phyloP scores from a whole-genome alignment of 2,113 vertebrate species.

The Gymnarchus niloticus region DNA sequence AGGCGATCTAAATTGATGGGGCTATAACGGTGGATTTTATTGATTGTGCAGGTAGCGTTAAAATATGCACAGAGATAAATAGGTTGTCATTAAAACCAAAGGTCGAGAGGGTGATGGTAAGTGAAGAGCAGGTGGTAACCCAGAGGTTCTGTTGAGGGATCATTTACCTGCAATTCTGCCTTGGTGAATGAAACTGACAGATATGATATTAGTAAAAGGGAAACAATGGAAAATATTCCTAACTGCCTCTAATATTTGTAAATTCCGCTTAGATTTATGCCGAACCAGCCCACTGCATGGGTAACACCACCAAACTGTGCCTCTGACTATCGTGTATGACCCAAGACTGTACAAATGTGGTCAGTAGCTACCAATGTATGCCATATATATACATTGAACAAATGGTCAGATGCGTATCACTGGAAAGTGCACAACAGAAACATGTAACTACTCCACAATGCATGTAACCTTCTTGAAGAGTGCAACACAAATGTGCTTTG shows the following conservation, averaged over 20 bases:
- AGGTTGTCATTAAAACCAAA: constrained; percentile 51
- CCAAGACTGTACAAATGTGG: neutral
- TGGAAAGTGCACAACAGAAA: neutral
- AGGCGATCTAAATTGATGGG: constrained; percentile 55
- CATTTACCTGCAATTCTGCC: neutral
- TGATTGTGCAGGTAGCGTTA: constrained; percentile 52
- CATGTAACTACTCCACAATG: neutral
- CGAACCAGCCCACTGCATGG: neutral
- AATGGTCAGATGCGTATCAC: neutral
- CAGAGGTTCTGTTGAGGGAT: neutral
- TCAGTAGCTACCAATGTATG: neutral
- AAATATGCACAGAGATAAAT: constrained; percentile 58
- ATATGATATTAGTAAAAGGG: neutral
- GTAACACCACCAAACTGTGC: neutral
- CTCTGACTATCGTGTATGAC: neutral
- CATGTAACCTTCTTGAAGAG: neutral
- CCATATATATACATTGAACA: neutral
- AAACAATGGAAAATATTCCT: neutral
- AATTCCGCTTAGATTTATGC: neutral
- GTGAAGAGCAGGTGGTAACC: constrained; percentile 29
- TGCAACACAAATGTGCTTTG: neutral
- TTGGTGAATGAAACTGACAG: neutral
- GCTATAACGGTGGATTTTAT: constrained; percentile 52
- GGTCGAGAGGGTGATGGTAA: constrained; percentile 34
- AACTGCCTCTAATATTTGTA: neutral